Conservation (phyloP, 2,113 vertebrate genomes). For the Noturus placidus region DNA sequence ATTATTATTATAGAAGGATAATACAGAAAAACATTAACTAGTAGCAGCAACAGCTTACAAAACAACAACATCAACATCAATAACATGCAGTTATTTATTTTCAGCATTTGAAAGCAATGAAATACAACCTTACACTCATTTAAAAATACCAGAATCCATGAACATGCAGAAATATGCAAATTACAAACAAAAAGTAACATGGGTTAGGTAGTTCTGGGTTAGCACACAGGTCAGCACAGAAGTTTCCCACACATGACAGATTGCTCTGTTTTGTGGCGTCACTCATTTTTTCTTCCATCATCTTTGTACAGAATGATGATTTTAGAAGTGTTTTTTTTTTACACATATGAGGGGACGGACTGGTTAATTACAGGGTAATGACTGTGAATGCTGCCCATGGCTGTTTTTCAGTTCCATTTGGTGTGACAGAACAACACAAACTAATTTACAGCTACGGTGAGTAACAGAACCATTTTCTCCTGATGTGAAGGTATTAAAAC, state of each 20-base stretch:
- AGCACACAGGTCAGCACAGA: background rate
- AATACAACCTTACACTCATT: background rate
- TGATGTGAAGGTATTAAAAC: background rate
- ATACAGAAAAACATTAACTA: background rate
- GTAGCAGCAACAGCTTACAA: background rate
- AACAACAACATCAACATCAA: background rate
- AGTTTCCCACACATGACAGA: background rate
- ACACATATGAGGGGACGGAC: background rate
- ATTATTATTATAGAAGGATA: background rate
- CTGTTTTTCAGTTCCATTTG: background rate
- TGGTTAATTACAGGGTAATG: background rate
- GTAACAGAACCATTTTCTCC: background rate
- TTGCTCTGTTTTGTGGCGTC: background rate
- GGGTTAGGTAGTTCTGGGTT: background rate
- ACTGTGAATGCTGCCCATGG: background rate
- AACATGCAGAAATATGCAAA: background rate
- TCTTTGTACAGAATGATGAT: background rate
- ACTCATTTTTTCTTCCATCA: background rate
- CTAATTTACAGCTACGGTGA: background rate
- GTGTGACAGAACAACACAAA: background rate
- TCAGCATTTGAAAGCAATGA: background rate
- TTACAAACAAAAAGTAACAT: background rate
- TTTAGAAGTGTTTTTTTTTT: background rate
- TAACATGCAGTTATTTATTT: background rate
- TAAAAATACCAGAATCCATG: background rate